Base-by-base conservation (phyloP, 2,113 vertebrate species). In the Eptesicus fuscus region DNA sequence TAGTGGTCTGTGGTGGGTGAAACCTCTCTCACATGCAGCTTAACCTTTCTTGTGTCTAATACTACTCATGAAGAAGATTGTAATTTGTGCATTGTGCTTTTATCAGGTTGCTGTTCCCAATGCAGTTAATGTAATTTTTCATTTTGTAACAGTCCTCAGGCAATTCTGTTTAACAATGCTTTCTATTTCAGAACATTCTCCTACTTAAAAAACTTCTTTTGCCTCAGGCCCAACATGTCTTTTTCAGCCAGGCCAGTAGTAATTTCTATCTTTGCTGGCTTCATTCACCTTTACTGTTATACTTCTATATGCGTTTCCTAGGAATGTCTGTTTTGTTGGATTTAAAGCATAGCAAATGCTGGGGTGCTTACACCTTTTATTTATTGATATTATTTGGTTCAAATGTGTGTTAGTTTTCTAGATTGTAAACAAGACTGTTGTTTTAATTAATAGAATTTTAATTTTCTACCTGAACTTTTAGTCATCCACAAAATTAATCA, bases 71-170 rank as follows among this genome's bases (percentile, higher is more conserved):
- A 96, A 95, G 96, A 96, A 96, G 96, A 96, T 96, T 97, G 95
- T 97, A 97, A 97, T 97, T 97, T 97, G 95, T 96, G 93, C 89
- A 93, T 96, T 96, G 93, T 97, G 93, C 97, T 96, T 95, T 97
- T 96, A 96, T 97, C 96, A 96, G 59, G 70, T 97, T 97, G 95
- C 93, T 94, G 94, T 92, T 97, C 97, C 97, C 96, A 97, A 65
- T 96, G 87, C 97, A 97, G 94, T 96, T 97, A 97, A 94, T 61
- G 80, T 97, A 97, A 97, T 97, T 97, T 97, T 97, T 96, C 96
- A 96, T 97, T 97, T 97, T 92, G 88, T 96, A 94, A 92, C 90
- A 84, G 94, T 97, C 97, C 96, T 97, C 23, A 0, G 97, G 97
- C 97, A 97, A 96, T 97, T 97, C 93, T 96, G 77, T 93, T 97